Conservation (phyloP, 2,797 vertebrate species). For the Hippocampus kuda region DNA sequence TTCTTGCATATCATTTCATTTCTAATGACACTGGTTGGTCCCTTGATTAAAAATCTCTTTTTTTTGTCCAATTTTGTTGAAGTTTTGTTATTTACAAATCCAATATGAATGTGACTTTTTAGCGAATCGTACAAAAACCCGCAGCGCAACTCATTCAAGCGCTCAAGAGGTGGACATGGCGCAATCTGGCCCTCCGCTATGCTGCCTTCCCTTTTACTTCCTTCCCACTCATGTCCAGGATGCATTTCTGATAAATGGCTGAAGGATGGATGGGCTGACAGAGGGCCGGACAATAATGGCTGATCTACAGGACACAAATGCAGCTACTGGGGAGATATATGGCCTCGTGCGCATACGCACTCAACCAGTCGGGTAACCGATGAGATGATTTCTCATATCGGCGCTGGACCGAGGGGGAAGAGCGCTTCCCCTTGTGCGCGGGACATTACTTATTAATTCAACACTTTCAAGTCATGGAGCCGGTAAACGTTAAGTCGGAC, state of each 20-base stretch:
- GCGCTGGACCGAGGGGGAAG: slow-evolving; percentile 56
- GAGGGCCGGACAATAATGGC: slow-evolving; percentile 91
- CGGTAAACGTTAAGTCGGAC: slow-evolving; percentile 73
- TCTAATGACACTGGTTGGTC: neutral
- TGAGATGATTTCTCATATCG: slow-evolving; percentile 88
- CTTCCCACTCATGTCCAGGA: slow-evolving; percentile 59
- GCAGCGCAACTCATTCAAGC: neutral
- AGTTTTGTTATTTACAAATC: neutral
- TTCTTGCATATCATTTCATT: neutral
- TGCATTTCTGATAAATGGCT: slow-evolving; percentile 90
- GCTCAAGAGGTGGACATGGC: neutral
- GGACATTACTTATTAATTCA: slow-evolving; percentile 92
- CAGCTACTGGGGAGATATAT: slow-evolving; percentile 92
- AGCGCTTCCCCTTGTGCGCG: slow-evolving; percentile 33
- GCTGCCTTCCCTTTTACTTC: slow-evolving; percentile 1
- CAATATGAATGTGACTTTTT: neutral
- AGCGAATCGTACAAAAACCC: neutral
- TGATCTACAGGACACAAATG: slow-evolving; percentile 96
- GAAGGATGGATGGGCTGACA: slow-evolving; percentile 96
- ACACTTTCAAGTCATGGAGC: slow-evolving; percentile 79
- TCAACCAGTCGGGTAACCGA: slow-evolving; percentile 81
- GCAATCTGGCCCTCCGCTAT: slow-evolving; percentile 3
- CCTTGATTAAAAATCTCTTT: too few relatives aligned
- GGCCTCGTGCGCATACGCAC: slow-evolving; percentile 64
- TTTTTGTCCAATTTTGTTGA: too few relatives aligned